phyloP scores from a whole-genome alignment of 2,113 vertebrate genomes.

The Psophia crepitans region DNA sequence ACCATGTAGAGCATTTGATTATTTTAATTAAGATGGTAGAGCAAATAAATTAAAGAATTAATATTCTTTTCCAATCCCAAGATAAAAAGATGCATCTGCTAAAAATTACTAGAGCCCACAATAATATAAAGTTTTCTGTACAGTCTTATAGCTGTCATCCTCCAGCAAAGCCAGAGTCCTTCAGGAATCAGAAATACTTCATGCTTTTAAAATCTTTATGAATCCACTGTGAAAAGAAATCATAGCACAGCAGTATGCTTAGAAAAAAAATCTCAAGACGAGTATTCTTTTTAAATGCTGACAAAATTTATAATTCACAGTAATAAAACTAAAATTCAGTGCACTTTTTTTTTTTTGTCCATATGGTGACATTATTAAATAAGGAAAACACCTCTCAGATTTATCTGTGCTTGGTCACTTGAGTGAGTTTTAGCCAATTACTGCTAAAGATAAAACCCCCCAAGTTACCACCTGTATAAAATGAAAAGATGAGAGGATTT shows the following conservation, averaged over 20 bases:
- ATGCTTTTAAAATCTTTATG: slow-evolving; percentile 18
- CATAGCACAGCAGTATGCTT: not conserved
- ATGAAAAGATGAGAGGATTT: not conserved
- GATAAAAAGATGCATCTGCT: not conserved
- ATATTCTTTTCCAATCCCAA: not conserved
- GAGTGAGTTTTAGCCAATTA: not conserved
- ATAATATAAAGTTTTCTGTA: not conserved
- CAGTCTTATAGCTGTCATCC: not conserved
- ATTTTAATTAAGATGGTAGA: not conserved
- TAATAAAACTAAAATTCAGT: not conserved
- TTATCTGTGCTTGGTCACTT: not conserved
- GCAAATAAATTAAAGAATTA: not conserved
- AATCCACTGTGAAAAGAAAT: not conserved
- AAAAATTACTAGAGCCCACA: not conserved
- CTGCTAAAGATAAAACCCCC: not conserved
- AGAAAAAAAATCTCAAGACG: not conserved
- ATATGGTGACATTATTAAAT: not conserved
- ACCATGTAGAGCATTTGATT: not conserved
- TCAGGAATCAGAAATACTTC: not conserved
- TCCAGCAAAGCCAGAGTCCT: not conserved
- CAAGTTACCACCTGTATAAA: not conserved
- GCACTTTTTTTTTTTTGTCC: not conserved
- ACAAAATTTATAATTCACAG: not conserved
- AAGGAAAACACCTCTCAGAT: not conserved
- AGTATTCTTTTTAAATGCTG: not conserved